Evolutionary conservation across 2,113 vertebrate species (phyloP).

Genomic region (Apteryx mantelli): DNA sequence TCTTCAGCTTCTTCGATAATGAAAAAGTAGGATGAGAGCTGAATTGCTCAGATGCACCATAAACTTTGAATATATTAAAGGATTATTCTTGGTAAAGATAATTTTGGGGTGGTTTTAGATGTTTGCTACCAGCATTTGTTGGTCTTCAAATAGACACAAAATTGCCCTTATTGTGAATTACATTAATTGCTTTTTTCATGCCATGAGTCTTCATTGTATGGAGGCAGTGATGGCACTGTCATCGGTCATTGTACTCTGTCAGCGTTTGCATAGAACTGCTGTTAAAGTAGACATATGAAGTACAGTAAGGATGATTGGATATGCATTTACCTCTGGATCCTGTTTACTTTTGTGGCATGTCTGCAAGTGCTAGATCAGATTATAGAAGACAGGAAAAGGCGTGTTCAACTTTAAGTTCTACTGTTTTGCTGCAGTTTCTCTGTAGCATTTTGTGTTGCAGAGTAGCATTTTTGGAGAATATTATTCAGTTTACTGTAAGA

Average conservation of each 20-base stretch:
- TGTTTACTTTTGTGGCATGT: slow-evolving; percentile 22
- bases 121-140: background rate
- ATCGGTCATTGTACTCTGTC: background rate
- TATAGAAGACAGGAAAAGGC: slow-evolving; percentile 69
- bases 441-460: background rate
- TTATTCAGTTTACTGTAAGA: background rate
- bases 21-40: background rate
- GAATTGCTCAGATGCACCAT: background rate
- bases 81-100: background rate
- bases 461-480: background rate
- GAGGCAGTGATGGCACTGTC: background rate
- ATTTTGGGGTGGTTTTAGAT: background rate
- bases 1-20: background rate
- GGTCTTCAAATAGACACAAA: background rate
- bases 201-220: fast-evolving
- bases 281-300: background rate
- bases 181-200: background rate
- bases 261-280: background rate
- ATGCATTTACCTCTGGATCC: slow-evolving; percentile 21
- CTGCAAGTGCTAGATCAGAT: slow-evolving; percentile 62
- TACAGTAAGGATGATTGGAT: background rate
- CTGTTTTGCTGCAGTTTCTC: slow-evolving; percentile 22
- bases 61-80: background rate
- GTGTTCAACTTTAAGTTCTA: slow-evolving; percentile 32
- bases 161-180: background rate